Percentiles rank a stretch among this genome's conserved stretches.
These are phyloP conservation scores for Synergus laeviventris DNA, from an alignment of 2,888 invertebrate genomes.

Conservation along the genomic window DNA sequence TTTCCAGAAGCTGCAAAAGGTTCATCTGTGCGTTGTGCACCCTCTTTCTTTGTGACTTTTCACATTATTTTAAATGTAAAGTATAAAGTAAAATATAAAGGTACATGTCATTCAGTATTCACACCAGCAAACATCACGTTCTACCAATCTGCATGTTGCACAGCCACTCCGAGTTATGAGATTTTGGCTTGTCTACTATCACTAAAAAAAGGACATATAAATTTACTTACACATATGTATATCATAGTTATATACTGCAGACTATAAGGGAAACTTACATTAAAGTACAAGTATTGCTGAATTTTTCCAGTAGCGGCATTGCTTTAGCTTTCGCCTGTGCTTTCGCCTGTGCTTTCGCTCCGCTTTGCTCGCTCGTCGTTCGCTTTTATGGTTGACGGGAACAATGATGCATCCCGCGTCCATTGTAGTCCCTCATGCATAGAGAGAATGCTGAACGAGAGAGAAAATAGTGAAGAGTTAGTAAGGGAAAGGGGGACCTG, in stretches of 20 bases:
- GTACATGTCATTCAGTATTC: background rate
- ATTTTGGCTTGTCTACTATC: conserved; percentile 56
- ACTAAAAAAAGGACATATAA: background rate
- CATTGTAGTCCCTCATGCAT: conserved; percentile 60
- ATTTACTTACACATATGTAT: background rate
- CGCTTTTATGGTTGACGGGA: conserved; percentile 59
- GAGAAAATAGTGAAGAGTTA: conserved; percentile 50
- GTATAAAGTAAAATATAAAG: conserved; percentile 11
- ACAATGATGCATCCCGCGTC: conserved; percentile 69
- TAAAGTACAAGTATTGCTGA: conserved; percentile 72
- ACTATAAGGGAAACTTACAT: conserved; percentile 61
- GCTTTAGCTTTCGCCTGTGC: conserved; percentile 49
- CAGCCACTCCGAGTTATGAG: conserved; percentile 73
- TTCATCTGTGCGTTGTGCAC: conserved; percentile 3
- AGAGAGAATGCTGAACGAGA: conserved; percentile 48
- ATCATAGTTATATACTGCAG: conserved; percentile 41
- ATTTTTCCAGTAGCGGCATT: conserved; percentile 63
- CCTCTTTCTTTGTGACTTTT: background rate
- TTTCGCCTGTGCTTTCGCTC: conserved; percentile 47
- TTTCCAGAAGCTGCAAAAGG: background rate
- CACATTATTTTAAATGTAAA: conserved; percentile 21
- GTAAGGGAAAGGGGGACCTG: conserved; percentile 62
- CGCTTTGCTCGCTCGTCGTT: conserved; percentile 28
- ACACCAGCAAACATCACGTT: background rate
- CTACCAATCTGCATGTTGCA: conserved; percentile 45